These are phyloP conservation scores for Phortica variegata DNA, from an alignment of 1,140 invertebrate genomes.

Conservation along the genomic window DNA sequence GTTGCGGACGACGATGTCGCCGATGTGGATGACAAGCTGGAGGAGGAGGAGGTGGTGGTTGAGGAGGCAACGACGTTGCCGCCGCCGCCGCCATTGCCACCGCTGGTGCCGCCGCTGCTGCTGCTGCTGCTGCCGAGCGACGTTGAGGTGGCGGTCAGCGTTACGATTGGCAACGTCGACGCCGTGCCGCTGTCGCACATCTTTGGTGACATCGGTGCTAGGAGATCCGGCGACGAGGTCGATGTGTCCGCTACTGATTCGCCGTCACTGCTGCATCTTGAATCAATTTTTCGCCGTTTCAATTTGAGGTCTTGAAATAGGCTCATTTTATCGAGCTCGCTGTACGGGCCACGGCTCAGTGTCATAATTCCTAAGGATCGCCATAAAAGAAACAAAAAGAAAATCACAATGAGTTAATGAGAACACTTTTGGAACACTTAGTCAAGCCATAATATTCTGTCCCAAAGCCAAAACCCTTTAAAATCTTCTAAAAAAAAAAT, in stretches of 20 bases:
- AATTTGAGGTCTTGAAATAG: constrained; percentile 97
- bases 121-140: constrained; percentile 22
- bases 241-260: constrained; percentile 88
- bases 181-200: constrained; percentile 61
- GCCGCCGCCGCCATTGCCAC: constrained; percentile 21
- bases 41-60: constrained; percentile 22
- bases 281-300: constrained; percentile 95
- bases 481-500: too few relatives aligned
- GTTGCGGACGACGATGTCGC: constrained; percentile 17
- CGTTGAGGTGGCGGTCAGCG: constrained; percentile 47
- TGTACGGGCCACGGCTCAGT: constrained; percentile 88
- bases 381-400: background rate
- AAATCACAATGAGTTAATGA: background rate
- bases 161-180: constrained; percentile 49
- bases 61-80: constrained; percentile 10
- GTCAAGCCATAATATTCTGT: too few relatives aligned
- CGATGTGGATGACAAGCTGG: constrained; percentile 27
- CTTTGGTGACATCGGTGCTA: constrained; percentile 73
- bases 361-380: constrained; percentile 89
- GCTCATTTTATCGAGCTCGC: constrained; percentile 96
- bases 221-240: constrained; percentile 81
- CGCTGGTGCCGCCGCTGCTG: constrained; percentile 22
- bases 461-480: too few relatives aligned
- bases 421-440: background rate
- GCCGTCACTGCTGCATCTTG: constrained; percentile 93